phyloP scores from a whole-genome alignment of 1,140 invertebrate species.

The Cheumatopsyche charites region DNA sequence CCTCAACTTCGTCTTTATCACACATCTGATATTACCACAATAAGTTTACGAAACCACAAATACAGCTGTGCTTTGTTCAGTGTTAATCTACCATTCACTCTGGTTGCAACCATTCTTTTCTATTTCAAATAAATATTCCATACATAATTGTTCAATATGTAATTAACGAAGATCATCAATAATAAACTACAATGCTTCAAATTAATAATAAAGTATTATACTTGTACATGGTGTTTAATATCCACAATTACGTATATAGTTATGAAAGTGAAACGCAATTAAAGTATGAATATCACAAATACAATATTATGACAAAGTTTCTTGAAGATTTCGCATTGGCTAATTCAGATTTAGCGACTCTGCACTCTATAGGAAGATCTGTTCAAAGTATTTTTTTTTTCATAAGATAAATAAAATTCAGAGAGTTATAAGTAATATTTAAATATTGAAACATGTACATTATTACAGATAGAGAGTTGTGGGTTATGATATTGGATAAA shows the following conservation, averaged over 20 bases:
- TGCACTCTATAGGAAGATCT: slow-evolving; percentile 53
- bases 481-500: slow-evolving; percentile 65
- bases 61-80: no score
- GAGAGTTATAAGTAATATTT: background rate
- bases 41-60: no score
- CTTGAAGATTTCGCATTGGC: slow-evolving; percentile 44
- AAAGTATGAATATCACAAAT: slow-evolving; percentile 52
- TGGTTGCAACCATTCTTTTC: no score
- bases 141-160: no score
- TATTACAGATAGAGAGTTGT: slow-evolving; percentile 61
- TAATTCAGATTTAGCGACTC: slow-evolving; percentile 43
- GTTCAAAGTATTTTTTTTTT: slow-evolving; percentile 26
- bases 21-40: no score
- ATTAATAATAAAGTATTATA: background rate
- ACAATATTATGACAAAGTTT: slow-evolving; percentile 48
- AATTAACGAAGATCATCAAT: no score
- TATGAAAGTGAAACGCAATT: slow-evolving; percentile 40
- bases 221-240: background rate
- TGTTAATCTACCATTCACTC: no score
- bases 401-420: no score
- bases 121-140: no score
- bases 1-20: no score
- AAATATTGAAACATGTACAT: background rate
- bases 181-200: no score
- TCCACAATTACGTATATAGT: background rate